Conservation (phyloP, 2,797 vertebrate genomes). For the Poeciliopsis gracilis region DNA sequence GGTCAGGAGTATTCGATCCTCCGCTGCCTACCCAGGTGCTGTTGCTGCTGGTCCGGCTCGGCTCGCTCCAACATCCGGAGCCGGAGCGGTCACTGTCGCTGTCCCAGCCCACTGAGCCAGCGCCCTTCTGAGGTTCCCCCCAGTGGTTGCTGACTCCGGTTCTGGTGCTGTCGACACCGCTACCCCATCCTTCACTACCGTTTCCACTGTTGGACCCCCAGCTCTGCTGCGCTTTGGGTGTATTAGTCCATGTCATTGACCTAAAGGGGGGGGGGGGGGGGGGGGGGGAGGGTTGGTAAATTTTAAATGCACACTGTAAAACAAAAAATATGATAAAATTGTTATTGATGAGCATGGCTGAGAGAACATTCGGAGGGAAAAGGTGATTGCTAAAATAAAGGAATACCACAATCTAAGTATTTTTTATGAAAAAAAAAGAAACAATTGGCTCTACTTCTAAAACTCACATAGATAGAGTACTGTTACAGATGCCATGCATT, state of each 20-base stretch:
- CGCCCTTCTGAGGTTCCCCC: constrained; percentile 87
- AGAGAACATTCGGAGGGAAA: not conserved
- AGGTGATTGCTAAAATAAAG: not conserved
- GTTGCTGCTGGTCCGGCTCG: constrained; percentile 82
- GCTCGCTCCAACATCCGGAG: constrained; percentile 90
- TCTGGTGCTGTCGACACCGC: constrained; percentile 82
- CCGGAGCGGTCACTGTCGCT: constrained; percentile 89
- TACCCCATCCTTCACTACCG: constrained; percentile 83
- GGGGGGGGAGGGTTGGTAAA: not conserved
- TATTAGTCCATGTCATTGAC: constrained; percentile 88
- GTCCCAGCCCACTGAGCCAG: constrained; percentile 89
- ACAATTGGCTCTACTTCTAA: not conserved
- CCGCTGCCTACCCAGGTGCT: constrained; percentile 82
- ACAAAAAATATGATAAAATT: not conserved
- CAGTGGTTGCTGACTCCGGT: constrained; percentile 85
- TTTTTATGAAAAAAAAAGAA: not conserved
- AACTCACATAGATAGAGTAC: not conserved
- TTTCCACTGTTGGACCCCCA: constrained; percentile 82
- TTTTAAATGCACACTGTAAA: not conserved
- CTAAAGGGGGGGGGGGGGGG: constrained; percentile 33
- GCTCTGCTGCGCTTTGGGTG: constrained; percentile 81
- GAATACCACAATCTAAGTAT: not conserved
- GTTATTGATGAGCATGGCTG: not conserved
- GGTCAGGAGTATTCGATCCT: constrained; percentile 82
- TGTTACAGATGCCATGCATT: not conserved